phyloP scores from a whole-genome alignment of 1,140 invertebrate species.

The Dendrolimus punctatus region DNA sequence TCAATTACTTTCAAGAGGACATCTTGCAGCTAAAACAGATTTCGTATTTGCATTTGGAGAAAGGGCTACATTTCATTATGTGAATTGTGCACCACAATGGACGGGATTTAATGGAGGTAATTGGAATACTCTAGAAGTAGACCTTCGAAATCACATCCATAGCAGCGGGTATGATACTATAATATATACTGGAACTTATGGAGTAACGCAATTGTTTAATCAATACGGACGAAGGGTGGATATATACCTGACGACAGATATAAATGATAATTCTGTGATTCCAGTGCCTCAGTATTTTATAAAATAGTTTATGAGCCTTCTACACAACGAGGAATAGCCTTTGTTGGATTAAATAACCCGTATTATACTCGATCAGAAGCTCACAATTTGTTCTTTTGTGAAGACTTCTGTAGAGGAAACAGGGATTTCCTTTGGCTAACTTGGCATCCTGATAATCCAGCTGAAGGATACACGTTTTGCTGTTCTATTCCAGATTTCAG shows the following conservation, averaged over 20 bases:
- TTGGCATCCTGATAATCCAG: conserved; percentile 40
- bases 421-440: conserved; percentile 40
- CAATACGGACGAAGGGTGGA: conserved; percentile 42
- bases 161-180: conserved; percentile 44
- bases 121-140: conserved; percentile 73
- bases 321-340: conserved; percentile 51
- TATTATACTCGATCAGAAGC: conserved; percentile 40
- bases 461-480: conserved; percentile 50
- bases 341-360: conserved; percentile 72
- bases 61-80: conserved; percentile 77
- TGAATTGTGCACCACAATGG: conserved; percentile 79
- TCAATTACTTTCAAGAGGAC: conserved; percentile 74
- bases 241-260: conserved; percentile 60
- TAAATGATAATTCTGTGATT: conserved; percentile 51
- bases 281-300: conserved; percentile 68
- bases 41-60: conserved; percentile 76
- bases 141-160: conserved; percentile 53
- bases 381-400: conserved; percentile 41
- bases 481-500: conserved; percentile 45
- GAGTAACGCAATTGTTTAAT: conserved; percentile 59
- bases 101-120: conserved; percentile 77
- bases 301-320: conserved; percentile 68
- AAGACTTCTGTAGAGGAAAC: conserved; percentile 40
- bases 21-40: conserved; percentile 79
- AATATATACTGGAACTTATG: conserved; percentile 71